These are phyloP conservation scores for Drymodes brunneopygia DNA, from an alignment of 2,113 vertebrate genomes.

Conservation along the genomic window DNA sequence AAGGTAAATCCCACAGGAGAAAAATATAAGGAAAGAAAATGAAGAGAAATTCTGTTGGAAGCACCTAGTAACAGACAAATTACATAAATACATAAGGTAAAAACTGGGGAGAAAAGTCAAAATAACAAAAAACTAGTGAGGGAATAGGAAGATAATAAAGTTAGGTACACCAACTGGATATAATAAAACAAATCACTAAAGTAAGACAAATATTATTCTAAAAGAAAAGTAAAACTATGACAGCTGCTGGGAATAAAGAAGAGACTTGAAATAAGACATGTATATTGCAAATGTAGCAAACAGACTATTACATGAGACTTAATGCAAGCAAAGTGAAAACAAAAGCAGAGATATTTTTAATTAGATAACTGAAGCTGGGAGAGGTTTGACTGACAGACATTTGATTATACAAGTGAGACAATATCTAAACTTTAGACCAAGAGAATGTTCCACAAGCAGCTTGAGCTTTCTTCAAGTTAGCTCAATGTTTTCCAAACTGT, in stretches of 20 bases:
- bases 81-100: not conserved
- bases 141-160: slow-evolving; percentile 11
- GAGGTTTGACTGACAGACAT: not conserved
- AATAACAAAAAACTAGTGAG: not conserved
- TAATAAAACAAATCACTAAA: slow-evolving; percentile 7
- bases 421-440: not conserved
- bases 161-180: not conserved
- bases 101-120: not conserved
- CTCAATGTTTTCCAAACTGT: not conserved
- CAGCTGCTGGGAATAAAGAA: not conserved
- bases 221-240: not conserved
- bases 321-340: not conserved
- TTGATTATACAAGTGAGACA: not conserved
- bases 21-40: not conserved
- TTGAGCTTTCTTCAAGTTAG: not conserved
- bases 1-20: not conserved
- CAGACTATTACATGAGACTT: not conserved
- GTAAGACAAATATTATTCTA: slow-evolving; percentile 3
- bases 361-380: not conserved
- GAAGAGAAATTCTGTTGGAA: not conserved
- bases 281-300: not conserved
- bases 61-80: not conserved
- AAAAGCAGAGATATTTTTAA: slow-evolving; percentile 11
- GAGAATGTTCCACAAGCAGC: not conserved
- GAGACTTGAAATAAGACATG: not conserved